Evolutionary conservation across 2,797 vertebrate species (phyloP).

Genomic region (Crossoptilon crossoptilon): DNA sequence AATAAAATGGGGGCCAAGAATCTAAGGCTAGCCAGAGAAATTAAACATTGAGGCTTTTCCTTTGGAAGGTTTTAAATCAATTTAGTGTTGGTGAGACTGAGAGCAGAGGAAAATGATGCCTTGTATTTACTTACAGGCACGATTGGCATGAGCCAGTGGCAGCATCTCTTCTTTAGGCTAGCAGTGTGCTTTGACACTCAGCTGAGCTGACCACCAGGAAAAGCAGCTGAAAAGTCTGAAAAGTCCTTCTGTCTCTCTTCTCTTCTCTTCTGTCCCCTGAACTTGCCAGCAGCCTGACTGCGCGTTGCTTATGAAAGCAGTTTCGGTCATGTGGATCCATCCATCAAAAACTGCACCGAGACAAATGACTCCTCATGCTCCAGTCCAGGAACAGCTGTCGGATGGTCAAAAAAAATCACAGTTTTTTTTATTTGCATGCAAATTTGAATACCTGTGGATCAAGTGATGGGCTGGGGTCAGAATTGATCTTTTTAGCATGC

Average conservation of each 20-base stretch:
- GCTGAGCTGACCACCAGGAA: constrained; percentile 54
- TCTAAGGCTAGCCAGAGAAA: constrained; percentile 47
- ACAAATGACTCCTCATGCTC: background rate
- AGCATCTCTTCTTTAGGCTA: constrained; percentile 16
- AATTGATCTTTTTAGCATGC: background rate
- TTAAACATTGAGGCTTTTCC: constrained; percentile 64
- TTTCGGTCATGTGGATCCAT: constrained; percentile 28
- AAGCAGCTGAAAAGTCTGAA: constrained; percentile 58
- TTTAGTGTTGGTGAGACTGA: constrained; percentile 30
- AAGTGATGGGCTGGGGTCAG: background rate
- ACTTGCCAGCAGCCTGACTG: constrained; percentile 36
- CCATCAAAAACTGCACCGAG: background rate
- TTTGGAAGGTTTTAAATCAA: constrained; percentile 62
- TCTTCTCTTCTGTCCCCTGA: constrained; percentile 6
- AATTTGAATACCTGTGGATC: background rate
- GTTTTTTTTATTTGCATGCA: background rate
- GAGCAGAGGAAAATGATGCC: constrained; percentile 60
- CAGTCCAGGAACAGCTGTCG: constrained; percentile 8
- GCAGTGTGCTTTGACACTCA: constrained; percentile 14
- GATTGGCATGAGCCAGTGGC: background rate
- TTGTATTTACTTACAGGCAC: constrained; percentile 52
- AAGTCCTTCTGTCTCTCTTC: constrained; percentile 59
- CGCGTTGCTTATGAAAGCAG: background rate
- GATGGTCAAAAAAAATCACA: background rate
- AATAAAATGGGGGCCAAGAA: constrained; percentile 60